Base-by-base conservation (phyloP, 2,888 invertebrate species). In the Tinea pellionella region DNA sequence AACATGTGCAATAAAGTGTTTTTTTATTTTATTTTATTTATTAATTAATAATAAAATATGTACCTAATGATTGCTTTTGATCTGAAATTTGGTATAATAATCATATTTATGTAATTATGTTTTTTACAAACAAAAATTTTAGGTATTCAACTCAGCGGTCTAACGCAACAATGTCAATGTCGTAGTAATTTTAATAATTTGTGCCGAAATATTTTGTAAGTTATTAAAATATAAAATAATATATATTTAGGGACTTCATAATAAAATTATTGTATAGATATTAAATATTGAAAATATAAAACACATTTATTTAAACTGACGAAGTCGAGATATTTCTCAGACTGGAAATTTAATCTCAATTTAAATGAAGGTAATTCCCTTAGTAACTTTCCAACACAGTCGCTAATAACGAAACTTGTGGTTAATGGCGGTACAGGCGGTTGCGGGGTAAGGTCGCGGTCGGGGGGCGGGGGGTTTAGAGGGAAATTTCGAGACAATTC, bases 401-500 rank as follows among this genome's bases (percentile, higher is more conserved):
- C 74, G 78, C 80, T 84, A 82, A 84, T 85, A 84, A 82, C 80
- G 75, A 81, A 84, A 83, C 82, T 84, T 83, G 82, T 69, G 80
- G 81, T 80, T 81, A 78, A 80, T 77, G 80, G 78, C 78, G 67
- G 68, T 63, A 66, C 64, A 68, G 63, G 68, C 64, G 60, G 63
- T 18, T 11, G 18, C 37, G 59, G 42, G 62, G 65, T 64, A 64
- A 64, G 63, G 65, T 65, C 65, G 67, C 61, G 59, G 61, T 56
- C 61, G 37, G 62, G 57, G 58, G 61, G 43, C 58, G 15, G 63
- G 59, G 62, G 66, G 66, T 69, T 30, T 47, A n/a, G 24, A 29
- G 70, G 67, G 73, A 74, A 78, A 76, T 77, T 82, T 78, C 74
- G 71, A 78, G 77, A 80, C 78, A 77, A 80, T 80, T 81, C 80